phyloP scores from a whole-genome alignment of 2,888 invertebrate species.

The Pandemis corylana region DNA sequence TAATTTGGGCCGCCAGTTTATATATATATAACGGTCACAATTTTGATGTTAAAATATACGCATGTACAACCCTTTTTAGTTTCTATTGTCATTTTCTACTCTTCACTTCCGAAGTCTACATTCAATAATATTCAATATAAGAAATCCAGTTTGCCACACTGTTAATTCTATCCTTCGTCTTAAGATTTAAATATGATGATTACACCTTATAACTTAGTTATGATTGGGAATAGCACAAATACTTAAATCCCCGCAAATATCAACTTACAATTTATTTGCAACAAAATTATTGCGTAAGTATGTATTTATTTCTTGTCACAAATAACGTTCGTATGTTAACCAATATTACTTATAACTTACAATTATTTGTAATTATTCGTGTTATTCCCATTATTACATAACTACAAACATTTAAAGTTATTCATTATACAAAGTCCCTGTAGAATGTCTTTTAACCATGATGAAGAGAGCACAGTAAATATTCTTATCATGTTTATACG shows the following conservation, averaged over 20 bases:
- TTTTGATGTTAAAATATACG: no score
- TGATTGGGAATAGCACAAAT: constrained; percentile 35
- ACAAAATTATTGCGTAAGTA: background rate
- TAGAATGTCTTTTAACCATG: constrained; percentile 71
- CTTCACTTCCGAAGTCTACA: constrained; percentile 1
- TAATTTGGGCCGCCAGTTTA: no score
- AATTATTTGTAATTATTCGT: constrained; percentile 16
- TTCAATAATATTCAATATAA: background rate
- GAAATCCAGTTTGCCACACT: constrained; percentile 16
- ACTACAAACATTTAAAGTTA: constrained; percentile 40
- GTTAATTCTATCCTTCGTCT: constrained; percentile 10
- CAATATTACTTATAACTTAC: background rate
- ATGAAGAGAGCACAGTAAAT: constrained; percentile 61
- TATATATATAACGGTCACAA: no score
- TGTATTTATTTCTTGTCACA: background rate
- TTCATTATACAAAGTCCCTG: constrained; percentile 64
- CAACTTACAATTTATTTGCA: background rate
- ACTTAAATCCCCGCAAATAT: constrained; percentile 11
- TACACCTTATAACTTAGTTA: constrained; percentile 25
- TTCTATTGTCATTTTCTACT: background rate
- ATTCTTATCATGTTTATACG: constrained; percentile 27
- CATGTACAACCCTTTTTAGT: no score
- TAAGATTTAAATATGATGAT: constrained; percentile 24
- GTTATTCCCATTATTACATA: constrained; percentile 36
- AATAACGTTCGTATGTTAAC: background rate